Conservation (phyloP, 2,797 vertebrate genomes). For the Halcyon chelicuti region DNA sequence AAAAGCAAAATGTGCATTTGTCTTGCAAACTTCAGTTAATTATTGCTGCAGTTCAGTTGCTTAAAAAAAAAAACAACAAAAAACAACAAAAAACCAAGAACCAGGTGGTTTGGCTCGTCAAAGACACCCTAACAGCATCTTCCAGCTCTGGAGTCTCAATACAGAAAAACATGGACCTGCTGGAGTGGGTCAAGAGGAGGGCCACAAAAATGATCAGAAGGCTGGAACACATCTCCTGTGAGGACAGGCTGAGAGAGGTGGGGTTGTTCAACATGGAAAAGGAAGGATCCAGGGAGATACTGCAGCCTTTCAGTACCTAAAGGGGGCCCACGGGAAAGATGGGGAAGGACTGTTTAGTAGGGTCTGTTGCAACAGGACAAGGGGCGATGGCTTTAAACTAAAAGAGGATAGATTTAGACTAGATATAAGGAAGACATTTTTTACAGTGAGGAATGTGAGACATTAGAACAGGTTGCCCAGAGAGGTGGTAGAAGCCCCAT, state of each 20-base stretch:
- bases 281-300: not conserved
- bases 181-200: not conserved
- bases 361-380: not conserved
- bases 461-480: not conserved
- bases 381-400: not conserved
- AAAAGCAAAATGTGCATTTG: fast-evolving
- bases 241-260: not conserved
- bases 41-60: not conserved
- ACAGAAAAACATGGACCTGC: not conserved
- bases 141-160: not conserved
- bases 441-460: not conserved
- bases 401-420: not conserved
- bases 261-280: not conserved
- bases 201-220: not conserved
- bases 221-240: not conserved
- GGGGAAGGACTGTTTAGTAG: not conserved
- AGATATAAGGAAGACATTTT: not conserved
- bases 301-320: not conserved
- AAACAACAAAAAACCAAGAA: not conserved
- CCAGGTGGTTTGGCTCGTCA: not conserved
- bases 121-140: not conserved
- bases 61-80: not conserved
- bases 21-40: not conserved
- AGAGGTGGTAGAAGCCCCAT: not conserved
- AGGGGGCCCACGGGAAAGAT: not conserved